These are phyloP conservation scores for Euschistus heros DNA, from an alignment of 1,140 invertebrate species.

Conservation along the genomic window DNA sequence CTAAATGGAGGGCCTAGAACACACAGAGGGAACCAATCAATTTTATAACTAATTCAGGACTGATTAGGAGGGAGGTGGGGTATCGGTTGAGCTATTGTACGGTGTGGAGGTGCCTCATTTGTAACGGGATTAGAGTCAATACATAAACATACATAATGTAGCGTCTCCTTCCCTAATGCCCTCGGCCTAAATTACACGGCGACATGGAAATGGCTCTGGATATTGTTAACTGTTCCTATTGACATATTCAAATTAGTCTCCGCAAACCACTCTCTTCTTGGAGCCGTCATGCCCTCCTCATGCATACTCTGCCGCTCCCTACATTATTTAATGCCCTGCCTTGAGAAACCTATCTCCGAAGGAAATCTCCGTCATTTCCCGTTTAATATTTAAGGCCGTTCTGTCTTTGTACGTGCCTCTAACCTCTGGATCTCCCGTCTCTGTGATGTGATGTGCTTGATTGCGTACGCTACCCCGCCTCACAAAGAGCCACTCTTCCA, in stretches of 20 bases:
- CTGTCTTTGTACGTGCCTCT: background rate
- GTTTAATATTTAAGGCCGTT: conserved; percentile 1
- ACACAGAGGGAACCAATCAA: background rate
- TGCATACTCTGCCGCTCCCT: background rate
- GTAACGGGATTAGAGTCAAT: conserved; percentile 4
- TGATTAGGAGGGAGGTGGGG: background rate
- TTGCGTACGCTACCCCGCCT: too few relatives aligned
- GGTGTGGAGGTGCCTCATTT: background rate
- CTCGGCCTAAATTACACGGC: background rate
- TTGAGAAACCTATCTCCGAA: background rate
- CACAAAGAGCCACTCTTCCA: too few relatives aligned
- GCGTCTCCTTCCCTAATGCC: background rate
- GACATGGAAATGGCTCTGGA: conserved; percentile 3
- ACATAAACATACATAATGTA: conserved; percentile 10
- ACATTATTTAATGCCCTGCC: conserved; percentile 2
- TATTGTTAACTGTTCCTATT: conserved; percentile 4
- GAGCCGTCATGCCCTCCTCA: background rate
- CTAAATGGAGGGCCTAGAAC: background rate
- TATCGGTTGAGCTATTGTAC: background rate
- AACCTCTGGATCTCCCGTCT: too few relatives aligned
- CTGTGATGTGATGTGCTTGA: too few relatives aligned
- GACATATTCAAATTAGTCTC: conserved; percentile 6
- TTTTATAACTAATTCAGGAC: conserved; percentile 3
- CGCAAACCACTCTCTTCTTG: background rate
- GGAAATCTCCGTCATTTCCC: conserved; percentile 7